phyloP scores from a whole-genome alignment of 2,888 invertebrate species.

The Nezara viridula region DNA sequence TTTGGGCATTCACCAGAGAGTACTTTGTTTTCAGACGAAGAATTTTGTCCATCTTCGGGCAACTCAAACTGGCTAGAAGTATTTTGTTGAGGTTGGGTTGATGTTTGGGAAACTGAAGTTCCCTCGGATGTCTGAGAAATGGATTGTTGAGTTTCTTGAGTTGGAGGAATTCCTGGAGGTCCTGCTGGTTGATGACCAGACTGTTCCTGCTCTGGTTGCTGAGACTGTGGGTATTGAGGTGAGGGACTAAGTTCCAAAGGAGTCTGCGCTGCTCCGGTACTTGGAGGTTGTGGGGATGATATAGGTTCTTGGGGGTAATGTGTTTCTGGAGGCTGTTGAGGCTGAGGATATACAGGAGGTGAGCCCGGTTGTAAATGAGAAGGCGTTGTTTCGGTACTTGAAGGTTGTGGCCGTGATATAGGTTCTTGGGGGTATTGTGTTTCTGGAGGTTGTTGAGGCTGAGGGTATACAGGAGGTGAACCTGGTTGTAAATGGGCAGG shows the following conservation, averaged over 20 bases:
- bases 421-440: too few relatives aligned
- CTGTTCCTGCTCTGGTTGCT: slow-evolving; percentile 53
- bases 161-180: slow-evolving; percentile 44
- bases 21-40: slow-evolving; percentile 59
- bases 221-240: slow-evolving; percentile 60
- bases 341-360: slow-evolving; percentile 60
- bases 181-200: neutral
- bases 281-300: slow-evolving; percentile 57
- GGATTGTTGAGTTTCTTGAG: neutral
- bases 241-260: slow-evolving; percentile 60
- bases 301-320: slow-evolving; percentile 54
- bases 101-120: neutral
- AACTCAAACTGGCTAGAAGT: neutral
- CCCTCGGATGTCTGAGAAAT: neutral
- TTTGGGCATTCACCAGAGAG: slow-evolving; percentile 63
- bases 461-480: slow-evolving; percentile 57
- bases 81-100: slow-evolving; percentile 49
- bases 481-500: slow-evolving; percentile 61
- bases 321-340: slow-evolving; percentile 61
- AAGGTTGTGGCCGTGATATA: slow-evolving; percentile 55
- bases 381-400: slow-evolving; percentile 56
- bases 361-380: slow-evolving; percentile 61
- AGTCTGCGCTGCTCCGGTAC: slow-evolving; percentile 58
- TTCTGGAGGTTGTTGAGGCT: slow-evolving; percentile 56
- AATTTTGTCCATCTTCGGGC: neutral